Conservation (phyloP, 2,888 invertebrate genomes). For the Gisinianus flammeolus region DNA sequence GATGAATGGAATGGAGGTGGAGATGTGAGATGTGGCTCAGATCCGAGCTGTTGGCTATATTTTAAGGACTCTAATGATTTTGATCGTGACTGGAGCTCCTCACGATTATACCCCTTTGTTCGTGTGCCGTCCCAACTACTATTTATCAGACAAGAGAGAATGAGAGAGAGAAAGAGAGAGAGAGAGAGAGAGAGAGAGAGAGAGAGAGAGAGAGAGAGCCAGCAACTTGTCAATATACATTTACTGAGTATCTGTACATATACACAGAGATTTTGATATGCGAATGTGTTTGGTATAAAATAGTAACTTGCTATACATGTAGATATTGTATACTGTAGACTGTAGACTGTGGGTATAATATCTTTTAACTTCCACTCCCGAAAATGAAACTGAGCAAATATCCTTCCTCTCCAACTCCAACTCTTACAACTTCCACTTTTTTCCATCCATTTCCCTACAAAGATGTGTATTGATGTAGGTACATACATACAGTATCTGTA, state of each 20-base stretch:
- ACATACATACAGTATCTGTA: not conserved
- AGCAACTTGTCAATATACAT: not conserved
- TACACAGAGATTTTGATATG: not conserved
- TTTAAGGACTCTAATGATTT: slow-evolving; percentile 51
- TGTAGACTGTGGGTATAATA: not conserved
- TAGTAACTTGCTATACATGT: not conserved
- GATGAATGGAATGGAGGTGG: slow-evolving; percentile 22
- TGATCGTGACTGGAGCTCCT: slow-evolving; percentile 51
- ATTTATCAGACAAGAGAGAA: too few relatives aligned
- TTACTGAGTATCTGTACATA: not conserved
- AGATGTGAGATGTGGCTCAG: slow-evolving; percentile 24
- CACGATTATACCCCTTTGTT: slow-evolving; percentile 50
- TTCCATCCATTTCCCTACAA: not conserved
- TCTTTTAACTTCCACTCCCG: slow-evolving; percentile 19
- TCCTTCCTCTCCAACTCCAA: not conserved
- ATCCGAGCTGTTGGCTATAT: slow-evolving; percentile 42
- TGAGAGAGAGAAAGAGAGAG: not conserved
- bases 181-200: too few relatives aligned
- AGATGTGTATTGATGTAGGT: not conserved
- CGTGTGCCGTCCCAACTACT: slow-evolving; percentile 47
- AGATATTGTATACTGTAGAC: not conserved
- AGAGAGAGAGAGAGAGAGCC: not conserved
- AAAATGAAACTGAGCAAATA: slow-evolving; percentile 34
- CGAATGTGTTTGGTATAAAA: not conserved
- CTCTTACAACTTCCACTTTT: not conserved